Evolutionary conservation across 2,113 vertebrate genomes (phyloP).

Genomic region (Heliornis fulica): DNA sequence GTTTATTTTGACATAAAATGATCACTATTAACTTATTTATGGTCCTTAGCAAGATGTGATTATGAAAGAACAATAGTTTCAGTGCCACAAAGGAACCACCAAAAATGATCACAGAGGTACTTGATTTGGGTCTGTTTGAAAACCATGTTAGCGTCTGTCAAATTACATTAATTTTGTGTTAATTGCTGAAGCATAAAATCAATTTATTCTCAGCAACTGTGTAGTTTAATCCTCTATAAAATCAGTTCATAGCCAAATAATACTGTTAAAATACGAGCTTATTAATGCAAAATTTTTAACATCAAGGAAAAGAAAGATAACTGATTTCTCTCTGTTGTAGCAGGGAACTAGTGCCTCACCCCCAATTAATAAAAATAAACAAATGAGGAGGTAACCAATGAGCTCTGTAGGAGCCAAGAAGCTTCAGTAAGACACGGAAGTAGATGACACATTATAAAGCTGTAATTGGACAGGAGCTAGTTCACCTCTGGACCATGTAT

Average conservation of each 20-base stretch:
- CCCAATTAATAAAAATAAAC: constrained; percentile 1
- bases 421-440: background rate
- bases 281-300: constrained; percentile 27
- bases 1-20: background rate
- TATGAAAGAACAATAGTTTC: background rate
- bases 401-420: background rate
- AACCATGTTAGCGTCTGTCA: background rate
- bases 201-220: constrained; percentile 27
- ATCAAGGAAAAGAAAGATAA: constrained; percentile 17
- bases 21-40: background rate
- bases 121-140: constrained; percentile 2
- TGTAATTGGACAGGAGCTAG: background rate
- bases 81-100: background rate
- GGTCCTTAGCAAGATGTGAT: background rate
- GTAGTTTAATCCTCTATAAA: constrained; percentile 12
- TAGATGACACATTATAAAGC: background rate
- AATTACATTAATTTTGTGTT: constrained; percentile 30
- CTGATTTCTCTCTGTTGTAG: background rate
- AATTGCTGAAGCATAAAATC: constrained; percentile 53
- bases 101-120: background rate
- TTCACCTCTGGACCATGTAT: background rate
- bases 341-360: background rate
- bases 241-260: constrained; percentile 19
- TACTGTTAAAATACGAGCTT: constrained; percentile 8
- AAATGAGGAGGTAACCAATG: background rate